These are phyloP conservation scores for Lepidocyrtoides sp. DNA, from an alignment of 2,888 invertebrate genomes.

Conservation along the genomic window DNA sequence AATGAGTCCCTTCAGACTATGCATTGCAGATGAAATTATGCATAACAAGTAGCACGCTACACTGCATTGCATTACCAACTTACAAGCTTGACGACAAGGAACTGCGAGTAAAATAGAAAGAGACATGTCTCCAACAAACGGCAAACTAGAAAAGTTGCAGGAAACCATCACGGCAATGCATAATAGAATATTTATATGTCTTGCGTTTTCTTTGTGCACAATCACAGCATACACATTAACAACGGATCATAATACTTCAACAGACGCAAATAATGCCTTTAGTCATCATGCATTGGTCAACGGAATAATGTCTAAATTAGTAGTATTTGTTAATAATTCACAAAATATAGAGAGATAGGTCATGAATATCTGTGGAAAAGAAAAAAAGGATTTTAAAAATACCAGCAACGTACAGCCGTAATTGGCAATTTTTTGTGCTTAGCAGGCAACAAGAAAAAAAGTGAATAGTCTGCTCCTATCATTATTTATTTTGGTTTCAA, in stretches of 20 bases:
- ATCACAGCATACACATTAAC: background rate
- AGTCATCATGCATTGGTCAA: no score
- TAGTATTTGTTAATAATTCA: no score
- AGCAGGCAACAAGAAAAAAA: no score
- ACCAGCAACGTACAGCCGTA: no score
- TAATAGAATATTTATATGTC: background rate
- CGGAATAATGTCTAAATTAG: no score
- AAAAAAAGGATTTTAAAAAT: no score
- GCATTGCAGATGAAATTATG: slow-evolving; percentile 62
- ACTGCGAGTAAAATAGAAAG: background rate
- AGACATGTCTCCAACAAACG: background rate
- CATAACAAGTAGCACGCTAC: slow-evolving; percentile 57
- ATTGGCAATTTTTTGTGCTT: no score
- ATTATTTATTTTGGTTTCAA: background rate
- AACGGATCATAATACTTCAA: background rate
- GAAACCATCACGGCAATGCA: slow-evolving; percentile 17
- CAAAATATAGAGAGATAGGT: no score
- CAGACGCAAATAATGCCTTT: no score
- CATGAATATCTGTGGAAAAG: no score
- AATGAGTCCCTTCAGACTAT: slow-evolving; percentile 71
- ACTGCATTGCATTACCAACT: background rate
- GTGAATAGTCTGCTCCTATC: no score
- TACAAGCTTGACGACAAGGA: background rate
- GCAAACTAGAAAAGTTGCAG: background rate
- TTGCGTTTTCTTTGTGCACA: background rate